Conservation (phyloP, 1,140 invertebrate species). For the Macrocentrus cingulum region DNA sequence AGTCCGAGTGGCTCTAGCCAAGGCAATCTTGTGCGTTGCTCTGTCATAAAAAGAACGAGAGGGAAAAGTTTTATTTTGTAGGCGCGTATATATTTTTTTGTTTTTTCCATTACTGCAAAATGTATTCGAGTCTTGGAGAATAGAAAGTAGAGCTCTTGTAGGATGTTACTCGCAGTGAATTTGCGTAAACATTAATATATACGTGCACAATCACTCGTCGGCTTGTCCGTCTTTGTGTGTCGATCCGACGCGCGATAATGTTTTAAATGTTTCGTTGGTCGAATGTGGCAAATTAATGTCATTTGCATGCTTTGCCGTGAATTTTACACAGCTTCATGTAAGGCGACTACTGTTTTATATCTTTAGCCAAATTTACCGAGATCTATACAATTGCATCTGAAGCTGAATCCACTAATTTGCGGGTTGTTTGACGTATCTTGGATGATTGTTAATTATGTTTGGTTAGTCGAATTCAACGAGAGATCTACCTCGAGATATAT, state of each 20-base stretch:
- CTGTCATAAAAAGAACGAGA: too few species aligned
- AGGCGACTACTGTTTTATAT: too few species aligned
- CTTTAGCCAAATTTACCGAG: too few species aligned
- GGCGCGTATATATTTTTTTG: too few species aligned
- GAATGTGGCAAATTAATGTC: conserved; percentile 44
- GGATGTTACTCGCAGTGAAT: too few species aligned
- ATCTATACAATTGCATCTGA: background rate
- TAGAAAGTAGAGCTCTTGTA: too few species aligned
- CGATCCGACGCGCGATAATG: conserved; percentile 32
- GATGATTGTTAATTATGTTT: conserved; percentile 35
- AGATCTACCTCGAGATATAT: conserved; percentile 35
- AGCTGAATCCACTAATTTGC: conserved; percentile 30
- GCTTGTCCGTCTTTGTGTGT: conserved; percentile 8
- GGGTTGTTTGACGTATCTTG: conserved; percentile 34
- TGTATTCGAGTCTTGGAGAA: too few species aligned
- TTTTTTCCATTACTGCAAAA: too few species aligned
- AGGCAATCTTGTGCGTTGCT: conserved; percentile 23
- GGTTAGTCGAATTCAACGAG: conserved; percentile 14
- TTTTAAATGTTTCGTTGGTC: conserved; percentile 36
- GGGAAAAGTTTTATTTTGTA: too few species aligned
- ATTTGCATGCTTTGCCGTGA: background rate
- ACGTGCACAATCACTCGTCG: conserved; percentile 24
- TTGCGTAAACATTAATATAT: too few species aligned
- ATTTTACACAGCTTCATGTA: too few species aligned
- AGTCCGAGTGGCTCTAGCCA: conserved; percentile 29